phyloP scores from a whole-genome alignment of 2,113 vertebrate species.

The Suricata suricatta region DNA sequence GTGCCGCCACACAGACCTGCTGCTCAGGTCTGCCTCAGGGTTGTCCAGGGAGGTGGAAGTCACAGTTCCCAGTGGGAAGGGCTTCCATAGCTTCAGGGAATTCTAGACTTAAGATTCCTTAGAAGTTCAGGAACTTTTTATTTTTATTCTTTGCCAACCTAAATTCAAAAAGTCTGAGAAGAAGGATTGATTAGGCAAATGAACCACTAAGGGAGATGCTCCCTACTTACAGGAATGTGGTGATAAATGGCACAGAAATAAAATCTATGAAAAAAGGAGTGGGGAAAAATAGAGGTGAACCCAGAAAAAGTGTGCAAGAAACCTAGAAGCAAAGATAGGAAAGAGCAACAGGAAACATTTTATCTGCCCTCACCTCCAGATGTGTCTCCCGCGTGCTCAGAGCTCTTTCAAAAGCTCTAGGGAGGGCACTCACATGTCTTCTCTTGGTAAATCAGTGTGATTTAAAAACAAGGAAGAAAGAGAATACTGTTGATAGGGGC shows the following conservation, averaged over 20 bases:
- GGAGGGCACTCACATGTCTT: not conserved
- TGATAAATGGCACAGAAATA: not conserved
- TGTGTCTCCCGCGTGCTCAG: not conserved
- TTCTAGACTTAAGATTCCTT: not conserved
- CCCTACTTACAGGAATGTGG: not conserved
- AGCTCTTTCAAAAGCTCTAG: not conserved
- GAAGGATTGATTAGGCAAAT: not conserved
- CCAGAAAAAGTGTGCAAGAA: not conserved
- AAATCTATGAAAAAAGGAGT: not conserved
- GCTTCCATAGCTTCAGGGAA: not conserved
- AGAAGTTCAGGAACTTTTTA: not conserved
- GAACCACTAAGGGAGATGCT: not conserved
- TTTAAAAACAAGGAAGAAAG: not conserved
- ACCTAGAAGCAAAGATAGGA: not conserved
- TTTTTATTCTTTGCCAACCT: not conserved
- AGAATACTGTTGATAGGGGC: not conserved
- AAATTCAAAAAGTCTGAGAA: not conserved
- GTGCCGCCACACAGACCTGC: accelerated
- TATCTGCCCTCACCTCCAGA: not conserved
- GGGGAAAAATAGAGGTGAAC: not conserved
- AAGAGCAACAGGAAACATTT: not conserved
- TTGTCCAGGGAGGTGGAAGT: not conserved
- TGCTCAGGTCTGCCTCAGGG: not conserved
- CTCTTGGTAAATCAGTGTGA: not conserved
- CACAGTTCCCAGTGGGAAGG: not conserved